A percentile compares a stretch with the other conserved stretches of the same genome.
These are phyloP conservation scores for Procavia capensis DNA, from an alignment of 2,113 vertebrate genomes.

Conservation along the genomic window DNA sequence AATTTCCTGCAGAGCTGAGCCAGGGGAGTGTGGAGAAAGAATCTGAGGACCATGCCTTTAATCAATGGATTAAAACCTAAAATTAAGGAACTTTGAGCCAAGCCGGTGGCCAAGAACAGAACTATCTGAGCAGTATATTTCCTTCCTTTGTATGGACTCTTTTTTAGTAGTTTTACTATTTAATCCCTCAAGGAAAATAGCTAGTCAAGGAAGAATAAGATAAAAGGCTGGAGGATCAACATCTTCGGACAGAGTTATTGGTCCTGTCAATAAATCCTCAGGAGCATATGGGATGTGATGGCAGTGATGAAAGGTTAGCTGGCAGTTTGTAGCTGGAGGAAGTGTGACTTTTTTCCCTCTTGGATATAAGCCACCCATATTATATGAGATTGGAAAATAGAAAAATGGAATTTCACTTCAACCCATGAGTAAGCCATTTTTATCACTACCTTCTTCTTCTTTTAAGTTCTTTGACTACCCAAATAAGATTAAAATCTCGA, in stretches of 20 bases:
- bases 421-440: not conserved
- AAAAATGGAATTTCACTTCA: constrained; percentile 47
- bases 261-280: constrained; percentile 59
- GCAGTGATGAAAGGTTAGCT: not conserved
- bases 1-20: not conserved
- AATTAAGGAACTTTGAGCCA: not conserved
- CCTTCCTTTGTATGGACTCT: not conserved
- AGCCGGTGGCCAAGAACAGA: not conserved
- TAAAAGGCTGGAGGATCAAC: constrained; percentile 44
- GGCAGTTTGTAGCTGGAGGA: not conserved
- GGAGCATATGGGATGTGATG: accelerated
- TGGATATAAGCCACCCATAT: not conserved
- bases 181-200: constrained; percentile 39
- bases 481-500: not conserved
- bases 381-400: constrained; percentile 38
- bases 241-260: constrained; percentile 24
- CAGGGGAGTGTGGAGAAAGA: not conserved
- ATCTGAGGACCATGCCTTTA: not conserved
- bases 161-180: constrained; percentile 31
- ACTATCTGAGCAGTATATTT: not conserved
- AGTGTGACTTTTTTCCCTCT: not conserved
- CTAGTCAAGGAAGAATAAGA: constrained; percentile 55
- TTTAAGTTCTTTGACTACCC: not conserved
- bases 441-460: not conserved
- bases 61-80: not conserved